These are phyloP conservation scores for Vulpes vulpes DNA, from an alignment of 2,113 vertebrate genomes.

Conservation along the genomic window DNA sequence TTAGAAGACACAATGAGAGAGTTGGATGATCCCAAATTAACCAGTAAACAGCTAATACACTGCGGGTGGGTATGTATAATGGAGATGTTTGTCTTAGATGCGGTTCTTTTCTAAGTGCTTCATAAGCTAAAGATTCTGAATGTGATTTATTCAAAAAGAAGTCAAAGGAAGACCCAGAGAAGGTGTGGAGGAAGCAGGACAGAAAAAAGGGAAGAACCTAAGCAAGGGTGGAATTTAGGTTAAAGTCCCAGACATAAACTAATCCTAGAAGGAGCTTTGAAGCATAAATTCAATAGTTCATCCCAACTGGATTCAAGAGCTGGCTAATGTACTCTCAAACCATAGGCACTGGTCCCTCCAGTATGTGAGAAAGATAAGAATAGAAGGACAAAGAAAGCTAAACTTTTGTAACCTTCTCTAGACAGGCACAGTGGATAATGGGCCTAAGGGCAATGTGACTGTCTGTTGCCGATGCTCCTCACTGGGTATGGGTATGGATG, in stretches of 20 bases:
- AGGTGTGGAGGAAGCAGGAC: background rate
- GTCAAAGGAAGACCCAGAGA: background rate
- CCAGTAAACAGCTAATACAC: background rate
- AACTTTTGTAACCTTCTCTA: background rate
- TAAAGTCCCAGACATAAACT: background rate
- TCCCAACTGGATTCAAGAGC: background rate
- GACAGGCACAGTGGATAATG: too few relatives aligned
- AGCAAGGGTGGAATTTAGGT: background rate
- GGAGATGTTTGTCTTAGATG: background rate
- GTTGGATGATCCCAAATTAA: background rate
- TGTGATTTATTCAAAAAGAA: background rate
- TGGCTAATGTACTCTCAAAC: background rate
- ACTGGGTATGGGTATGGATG: accelerated
- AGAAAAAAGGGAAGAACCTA: background rate
- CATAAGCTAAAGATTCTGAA: background rate
- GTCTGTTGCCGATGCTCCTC: background rate
- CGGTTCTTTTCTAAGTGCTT: background rate
- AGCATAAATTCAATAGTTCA: background rate
- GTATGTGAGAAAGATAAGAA: background rate
- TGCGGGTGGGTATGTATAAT: background rate
- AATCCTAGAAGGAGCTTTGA: background rate
- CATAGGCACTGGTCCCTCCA: background rate
- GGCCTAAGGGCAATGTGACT: background rate
- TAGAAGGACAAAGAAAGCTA: background rate
- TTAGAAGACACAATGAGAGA: background rate